Evolutionary conservation across 1,140 invertebrate species (phyloP).

Genomic region (Hyposmocoma kahamanoa): DNA sequence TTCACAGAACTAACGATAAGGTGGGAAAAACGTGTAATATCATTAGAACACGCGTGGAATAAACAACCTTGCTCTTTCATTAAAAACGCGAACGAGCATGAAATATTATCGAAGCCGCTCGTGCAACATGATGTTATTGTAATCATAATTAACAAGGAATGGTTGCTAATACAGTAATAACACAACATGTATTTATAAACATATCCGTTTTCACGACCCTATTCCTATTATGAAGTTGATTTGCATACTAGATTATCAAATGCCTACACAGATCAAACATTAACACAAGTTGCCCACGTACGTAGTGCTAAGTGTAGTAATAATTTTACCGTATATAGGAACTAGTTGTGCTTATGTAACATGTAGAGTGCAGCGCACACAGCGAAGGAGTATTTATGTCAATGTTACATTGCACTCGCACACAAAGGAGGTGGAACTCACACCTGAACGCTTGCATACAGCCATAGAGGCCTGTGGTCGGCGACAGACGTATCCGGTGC

Average conservation of each 20-base stretch:
- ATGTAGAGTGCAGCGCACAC: slow-evolving; percentile 19
- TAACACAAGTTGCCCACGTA: slow-evolving; percentile 27
- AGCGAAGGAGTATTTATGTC: slow-evolving; percentile 54
- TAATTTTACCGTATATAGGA: slow-evolving; percentile 26
- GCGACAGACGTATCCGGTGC: slow-evolving; percentile 64
- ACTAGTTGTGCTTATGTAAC: slow-evolving; percentile 11
- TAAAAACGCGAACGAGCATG: neutral
- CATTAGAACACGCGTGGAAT: too few relatives aligned
- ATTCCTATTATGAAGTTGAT: too few relatives aligned
- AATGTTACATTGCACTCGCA: slow-evolving; percentile 55
- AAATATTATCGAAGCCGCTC: neutral
- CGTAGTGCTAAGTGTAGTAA: slow-evolving; percentile 34
- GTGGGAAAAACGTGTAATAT: too few relatives aligned
- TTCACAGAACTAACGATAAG: too few relatives aligned
- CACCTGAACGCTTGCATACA: slow-evolving; percentile 42
- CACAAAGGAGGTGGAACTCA: slow-evolving; percentile 17
- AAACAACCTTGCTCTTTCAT: neutral
- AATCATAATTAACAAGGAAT: neutral
- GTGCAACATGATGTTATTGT: neutral
- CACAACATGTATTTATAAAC: too few relatives aligned
- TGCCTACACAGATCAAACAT: slow-evolving; percentile 37
- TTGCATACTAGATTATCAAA: slow-evolving; percentile 43
- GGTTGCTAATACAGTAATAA: slow-evolving; percentile 9
- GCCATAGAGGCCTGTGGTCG: slow-evolving; percentile 33
- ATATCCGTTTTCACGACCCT: too few relatives aligned